Base-by-base conservation (phyloP, 2,113 vertebrate genomes). In the Junco hyemalis region DNA sequence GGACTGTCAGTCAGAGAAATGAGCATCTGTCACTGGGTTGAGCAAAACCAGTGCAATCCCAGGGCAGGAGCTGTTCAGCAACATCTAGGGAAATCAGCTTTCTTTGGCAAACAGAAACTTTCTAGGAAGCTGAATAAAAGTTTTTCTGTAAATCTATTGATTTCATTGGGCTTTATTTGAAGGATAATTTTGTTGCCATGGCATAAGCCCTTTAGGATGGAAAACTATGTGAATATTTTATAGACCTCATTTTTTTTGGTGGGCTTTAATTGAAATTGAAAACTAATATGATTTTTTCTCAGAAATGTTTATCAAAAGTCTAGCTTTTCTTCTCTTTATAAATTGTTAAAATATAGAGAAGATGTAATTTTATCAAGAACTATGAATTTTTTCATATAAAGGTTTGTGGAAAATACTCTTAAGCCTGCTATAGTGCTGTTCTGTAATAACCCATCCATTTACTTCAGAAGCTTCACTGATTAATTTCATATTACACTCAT, bases 391-490 rank as follows among this genome's bases (percentile, higher is more conserved):
- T 92, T 78, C 23, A 33, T 33, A 9, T 9, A 45, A 77, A 53
- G 16, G 4, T 81, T 90, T 83, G 45, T 81, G 18, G n/a, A 73
- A 81, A 35, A 40, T 80, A 33, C 12, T 83, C 17, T 40, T 66
- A 53, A 70, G 11, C 12, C 36, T 91, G 14, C 8, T 38, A 64
- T 26, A 53, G 17, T 79, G 57, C 44, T 79, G 44, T 81, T 81
- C 47, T 91, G 24, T 73, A 71, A 26, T 84, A 89, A 81, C 64
- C 14, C 50, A 64, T 71, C 38, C 38, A 48, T 87, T 90, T 93
- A 50, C 51, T 94, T 93, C 56, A 85, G 70, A 92, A 96, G 64
- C 77, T 81, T 86, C 9, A 11, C 65, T 93, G 91, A 95, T 94
- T 92, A 76, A 77, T 96, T 82, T 91, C 45, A 31, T 60, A 77